Conservation (phyloP, 2,888 invertebrate species). For the Drosophila kuntzei region DNA sequence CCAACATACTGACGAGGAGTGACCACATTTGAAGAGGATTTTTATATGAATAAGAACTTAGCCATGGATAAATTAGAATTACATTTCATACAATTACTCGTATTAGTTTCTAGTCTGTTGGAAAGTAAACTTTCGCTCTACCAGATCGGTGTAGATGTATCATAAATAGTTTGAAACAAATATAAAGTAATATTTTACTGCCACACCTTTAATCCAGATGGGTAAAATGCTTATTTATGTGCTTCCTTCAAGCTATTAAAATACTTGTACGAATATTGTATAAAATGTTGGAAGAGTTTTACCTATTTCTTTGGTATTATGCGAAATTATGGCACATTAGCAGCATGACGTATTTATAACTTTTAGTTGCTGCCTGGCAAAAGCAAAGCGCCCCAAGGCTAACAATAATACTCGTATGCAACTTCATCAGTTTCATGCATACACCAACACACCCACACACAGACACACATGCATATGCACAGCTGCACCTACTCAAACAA, state of each 20-base stretch:
- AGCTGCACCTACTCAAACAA: conserved; percentile 67
- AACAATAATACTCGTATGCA: conserved; percentile 54
- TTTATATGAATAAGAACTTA: background rate
- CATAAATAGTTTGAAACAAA: conserved; percentile 29
- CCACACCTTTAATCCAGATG: conserved; percentile 34
- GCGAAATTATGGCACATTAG: conserved; percentile 71
- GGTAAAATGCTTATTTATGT: conserved; percentile 43
- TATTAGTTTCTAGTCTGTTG: conserved; percentile 2
- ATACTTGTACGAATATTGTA: conserved; percentile 30
- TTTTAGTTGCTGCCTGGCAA: conserved; percentile 58
- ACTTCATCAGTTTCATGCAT: conserved; percentile 45
- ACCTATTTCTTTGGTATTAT: conserved; percentile 49
- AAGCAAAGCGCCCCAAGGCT: conserved; percentile 53
- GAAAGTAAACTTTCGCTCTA: conserved; percentile 5
- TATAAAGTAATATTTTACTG: conserved; percentile 4
- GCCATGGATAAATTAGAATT: background rate
- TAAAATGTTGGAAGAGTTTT: conserved; percentile 28
- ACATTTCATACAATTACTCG: background rate
- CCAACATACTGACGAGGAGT: background rate
- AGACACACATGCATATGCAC: conserved; percentile 14
- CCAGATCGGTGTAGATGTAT: background rate
- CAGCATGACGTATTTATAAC: conserved; percentile 70
- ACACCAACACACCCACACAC: conserved; percentile 8
- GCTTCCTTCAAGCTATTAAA: conserved; percentile 23
- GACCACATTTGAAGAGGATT: background rate